Evolutionary conservation across 2,113 vertebrate species (phyloP), one percentile per base, ranked within the genome.

Genomic region (Copsychus sechellarum): DNA sequence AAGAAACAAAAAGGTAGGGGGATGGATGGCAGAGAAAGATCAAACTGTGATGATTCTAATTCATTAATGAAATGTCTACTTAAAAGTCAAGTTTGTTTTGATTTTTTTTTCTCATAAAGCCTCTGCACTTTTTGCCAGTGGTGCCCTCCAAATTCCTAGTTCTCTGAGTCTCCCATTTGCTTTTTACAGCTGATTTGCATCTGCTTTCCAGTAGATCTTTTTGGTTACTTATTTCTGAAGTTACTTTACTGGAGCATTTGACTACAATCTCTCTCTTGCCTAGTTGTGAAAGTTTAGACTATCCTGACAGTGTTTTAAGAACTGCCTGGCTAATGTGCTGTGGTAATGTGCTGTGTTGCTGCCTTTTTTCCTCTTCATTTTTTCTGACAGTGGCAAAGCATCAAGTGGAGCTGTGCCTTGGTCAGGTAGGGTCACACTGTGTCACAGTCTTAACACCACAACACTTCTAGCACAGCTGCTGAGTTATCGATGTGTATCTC

Each of bases 211-310:
- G 31, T 4, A 45, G 31, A 40, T 56, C 38, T 62, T 89, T 92
- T 71, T 48, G 42, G n/a, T 87, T 94, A 86, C 38, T 51, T 95
- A 34, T 84, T 96, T 96, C 77, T 93, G 43, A 94, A 93, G 26
- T 66, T 13, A 21, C 48, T 90, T 91, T 66, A 79, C 51, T 33
- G 8, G 64, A 66, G 48, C 25, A 74, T 92, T 96, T 90, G 60
- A 67, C 64, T 81, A 53, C 2, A 36, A 51, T 47, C 7, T 54
- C 42, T 85, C 15, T 7, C 36, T 79, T 95, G 12, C n/a, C 57
- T 89, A 31, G 70, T 72, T 88, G 72, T 57, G 40, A 60, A 90
- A 76, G 36, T 73, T 94, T 36, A 43, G 70, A 20, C n/a, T 61
- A 5, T 28, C 43, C 45, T 61, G 33, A 31, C 11, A n/a, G 13